Evolutionary conservation across 2,113 vertebrate species (phyloP).

Genomic region (Eubucco bourcierii): DNA sequence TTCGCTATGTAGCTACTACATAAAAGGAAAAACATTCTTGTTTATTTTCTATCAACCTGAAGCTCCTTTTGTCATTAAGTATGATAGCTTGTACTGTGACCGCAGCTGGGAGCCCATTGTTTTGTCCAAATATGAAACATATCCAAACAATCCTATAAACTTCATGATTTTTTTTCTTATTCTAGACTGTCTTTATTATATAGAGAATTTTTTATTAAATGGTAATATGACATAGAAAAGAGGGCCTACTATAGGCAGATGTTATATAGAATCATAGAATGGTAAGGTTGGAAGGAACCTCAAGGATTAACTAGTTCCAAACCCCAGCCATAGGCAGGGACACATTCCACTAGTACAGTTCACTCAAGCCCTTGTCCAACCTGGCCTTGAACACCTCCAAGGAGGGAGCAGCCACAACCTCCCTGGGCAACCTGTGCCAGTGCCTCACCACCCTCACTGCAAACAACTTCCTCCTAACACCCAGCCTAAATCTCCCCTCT

Average conservation of each 20-base stretch:
- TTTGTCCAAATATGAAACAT: neutral
- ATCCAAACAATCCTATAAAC: neutral
- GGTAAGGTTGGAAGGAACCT: no score
- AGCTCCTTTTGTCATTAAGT: neutral
- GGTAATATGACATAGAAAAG: neutral
- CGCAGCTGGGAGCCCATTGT: neutral
- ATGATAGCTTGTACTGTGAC: no score
- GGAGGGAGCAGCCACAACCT: no score
- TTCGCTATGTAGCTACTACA: neutral
- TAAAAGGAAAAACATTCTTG: neutral
- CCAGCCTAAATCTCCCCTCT: no score
- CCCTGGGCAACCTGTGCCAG: no score
- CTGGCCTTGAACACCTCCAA: no score
- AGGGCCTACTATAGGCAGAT: neutral
- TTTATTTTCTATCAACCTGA: neutral
- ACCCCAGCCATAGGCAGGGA: no score
- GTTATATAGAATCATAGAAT: neutral
- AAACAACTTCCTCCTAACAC: no score
- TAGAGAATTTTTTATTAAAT: neutral
- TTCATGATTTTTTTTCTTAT: neutral
- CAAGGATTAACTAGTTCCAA: no score
- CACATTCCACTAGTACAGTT: no score
- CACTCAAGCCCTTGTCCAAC: no score
- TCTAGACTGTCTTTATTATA: neutral
- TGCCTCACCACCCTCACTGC: no score